Conservation (phyloP, 35 echinoderm and acorn worm genomes). For the Anneissia japonica region DNA sequence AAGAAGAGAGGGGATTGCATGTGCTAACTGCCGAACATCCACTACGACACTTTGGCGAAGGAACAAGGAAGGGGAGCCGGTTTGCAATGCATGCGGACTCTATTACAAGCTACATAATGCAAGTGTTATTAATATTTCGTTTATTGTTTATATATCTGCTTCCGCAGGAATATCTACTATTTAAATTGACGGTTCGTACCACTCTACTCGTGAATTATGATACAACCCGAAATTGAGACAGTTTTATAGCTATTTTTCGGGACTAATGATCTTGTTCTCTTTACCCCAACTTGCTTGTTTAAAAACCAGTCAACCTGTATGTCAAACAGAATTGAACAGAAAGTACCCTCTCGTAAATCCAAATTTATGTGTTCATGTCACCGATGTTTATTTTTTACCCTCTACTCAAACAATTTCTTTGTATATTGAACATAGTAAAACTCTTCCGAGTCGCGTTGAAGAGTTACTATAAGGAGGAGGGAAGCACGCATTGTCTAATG, state of each 20-base stretch:
- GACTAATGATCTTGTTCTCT: background rate
- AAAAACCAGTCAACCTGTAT: background rate
- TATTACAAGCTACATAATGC: constrained; percentile 93
- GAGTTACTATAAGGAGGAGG: background rate
- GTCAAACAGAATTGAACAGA: background rate
- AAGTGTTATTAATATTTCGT: constrained; percentile 43
- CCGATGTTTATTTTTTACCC: background rate
- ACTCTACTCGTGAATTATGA: background rate
- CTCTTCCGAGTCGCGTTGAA: background rate
- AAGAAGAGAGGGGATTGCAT: constrained; percentile 78
- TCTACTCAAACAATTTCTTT: background rate
- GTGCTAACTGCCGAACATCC: constrained; percentile 83
- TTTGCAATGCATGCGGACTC: constrained; percentile 93
- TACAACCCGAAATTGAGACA: background rate
- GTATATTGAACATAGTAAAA: background rate
- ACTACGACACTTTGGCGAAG: constrained; percentile 94
- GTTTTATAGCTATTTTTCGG: background rate
- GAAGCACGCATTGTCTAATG: background rate
- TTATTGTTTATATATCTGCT: too few species aligned
- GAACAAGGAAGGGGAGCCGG: constrained; percentile 96
- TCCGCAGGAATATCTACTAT: too few species aligned
- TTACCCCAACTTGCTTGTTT: background rate
- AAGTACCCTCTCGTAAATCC: background rate
- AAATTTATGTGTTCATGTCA: background rate
- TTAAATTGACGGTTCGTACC: too few species aligned